Evolutionary conservation across 2,113 vertebrate genomes (phyloP), one percentile per base, ranked within the genome.

Genomic region (Chrysemys picta): DNA sequence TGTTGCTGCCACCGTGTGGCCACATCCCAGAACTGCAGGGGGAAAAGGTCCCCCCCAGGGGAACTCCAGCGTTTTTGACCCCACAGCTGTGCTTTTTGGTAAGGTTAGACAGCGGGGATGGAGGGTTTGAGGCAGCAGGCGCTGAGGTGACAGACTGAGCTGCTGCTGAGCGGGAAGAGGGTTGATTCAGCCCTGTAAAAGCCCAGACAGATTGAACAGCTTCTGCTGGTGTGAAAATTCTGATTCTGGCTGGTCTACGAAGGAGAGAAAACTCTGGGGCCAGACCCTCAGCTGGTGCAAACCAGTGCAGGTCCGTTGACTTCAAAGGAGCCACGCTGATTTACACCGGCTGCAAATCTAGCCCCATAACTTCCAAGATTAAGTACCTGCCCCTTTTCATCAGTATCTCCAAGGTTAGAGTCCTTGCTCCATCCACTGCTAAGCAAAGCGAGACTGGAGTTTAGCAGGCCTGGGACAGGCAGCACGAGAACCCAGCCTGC

Each of bases 1-100:
- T 24, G 62, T 89, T 84, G 91, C 95, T 96, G 96, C 96, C 96
- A 59, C 27, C 94, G 35, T 2, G 82, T 0, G 94, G 94, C 91
- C 42, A 0, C 0, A 4, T 1, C 65, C 78, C 72, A 11, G 35
- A 45, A 10, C 52, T 52, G 87, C 93, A 76, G 19, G 2, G 0
- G 6, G 1, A 4, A 31, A 2, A 27, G 4, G 8, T 0, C 54
- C 9, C 54, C 0, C 1, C 56, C 56, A 2, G 5, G 29, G 29
- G 57, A 59, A 59, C 57, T 12, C 27, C 57, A 59, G 27, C 3
- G 29, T 21, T 69, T 69, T 38, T 69, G 35, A 21, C 35, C 65
- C 2, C 65, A 69, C 8, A 69, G 65, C 62, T 35, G 14, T 65
- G 31, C 19, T 29, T 56, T 56, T 7, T 25, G 54, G 54, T 57